Evolutionary conservation across 1,140 invertebrate species (phyloP), one percentile per base, ranked within the genome.

Genomic region (Thaumatotibia leucotreta): DNA sequence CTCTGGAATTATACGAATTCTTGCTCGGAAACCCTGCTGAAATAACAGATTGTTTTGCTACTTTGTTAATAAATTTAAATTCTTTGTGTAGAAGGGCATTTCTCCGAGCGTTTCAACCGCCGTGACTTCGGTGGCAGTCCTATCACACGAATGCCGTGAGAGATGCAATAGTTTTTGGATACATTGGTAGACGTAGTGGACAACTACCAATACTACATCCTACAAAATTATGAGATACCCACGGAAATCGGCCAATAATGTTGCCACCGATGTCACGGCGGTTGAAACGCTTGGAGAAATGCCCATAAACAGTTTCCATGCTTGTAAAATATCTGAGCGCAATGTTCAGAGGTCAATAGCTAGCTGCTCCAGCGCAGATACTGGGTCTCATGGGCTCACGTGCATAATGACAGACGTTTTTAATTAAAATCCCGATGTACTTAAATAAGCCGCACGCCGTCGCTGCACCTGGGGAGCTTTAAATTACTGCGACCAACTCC

Each of bases 341-440:
- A 58, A 29, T 5, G n/a, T n/a, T n/a, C n/a, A 24, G 23, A 22
- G 50, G 50, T 9, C 23, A 10, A n/a, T n/a, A n/a, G n/a, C n/a
- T n/a, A n/a, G n/a, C n/a, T n/a, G n/a, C n/a, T n/a, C n/a, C n/a
- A n/a, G n/a, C n/a, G n/a, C n/a, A n/a, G 50, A 20, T 24, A 27
- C 1, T 54, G n/a, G 24, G 10, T 62, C 65, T 17, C 62, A n/a
- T 49, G 20, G 70, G 29, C 68, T 76, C 72, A 72, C 72, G 75
- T 83, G 77, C 74, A 82, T 79, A 80, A 85, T 73, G 77, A 79
- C 69, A 78, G 72, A 75, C 74, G 73, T 82, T 77, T 72, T 83
- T 89, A 88, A 87, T 88, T 89, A 88, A 88, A 89, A 85, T 77
- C 75, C 74, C 76, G 65, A 84, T 82, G 75, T 84, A 76, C 76